phyloP scores from a whole-genome alignment of 2,113 vertebrate genomes.

The Azemiops feae region DNA sequence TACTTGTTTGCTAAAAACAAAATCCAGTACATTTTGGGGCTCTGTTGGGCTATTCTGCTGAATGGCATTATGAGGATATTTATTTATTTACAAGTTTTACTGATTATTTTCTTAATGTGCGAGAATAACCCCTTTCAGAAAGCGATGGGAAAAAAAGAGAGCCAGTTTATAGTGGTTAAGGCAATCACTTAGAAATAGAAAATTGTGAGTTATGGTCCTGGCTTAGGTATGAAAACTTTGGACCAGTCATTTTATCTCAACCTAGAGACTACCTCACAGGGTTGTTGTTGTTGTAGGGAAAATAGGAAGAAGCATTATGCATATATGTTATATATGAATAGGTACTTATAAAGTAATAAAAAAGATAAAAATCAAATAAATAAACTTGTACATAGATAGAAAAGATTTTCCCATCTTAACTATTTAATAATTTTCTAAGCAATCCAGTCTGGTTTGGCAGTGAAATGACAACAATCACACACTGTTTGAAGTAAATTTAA shows the following conservation, averaged over 20 bases:
- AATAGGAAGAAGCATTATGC: too few species aligned
- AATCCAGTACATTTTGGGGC: neutral
- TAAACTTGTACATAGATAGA: neutral
- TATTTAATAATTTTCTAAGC: neutral
- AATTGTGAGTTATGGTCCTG: neutral
- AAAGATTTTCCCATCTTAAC: neutral
- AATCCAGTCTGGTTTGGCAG: neutral
- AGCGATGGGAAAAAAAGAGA: neutral
- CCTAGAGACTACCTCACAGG: neutral
- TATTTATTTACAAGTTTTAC: neutral
- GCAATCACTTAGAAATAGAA: neutral
- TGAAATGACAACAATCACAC: neutral
- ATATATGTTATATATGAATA: neutral
- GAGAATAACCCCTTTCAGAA: neutral
- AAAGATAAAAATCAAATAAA: neutral
- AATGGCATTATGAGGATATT: neutral
- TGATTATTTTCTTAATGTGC: neutral
- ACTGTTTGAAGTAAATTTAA: neutral
- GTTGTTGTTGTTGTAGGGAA: neutral
- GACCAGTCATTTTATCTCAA: neutral
- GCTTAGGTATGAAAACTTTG: neutral
- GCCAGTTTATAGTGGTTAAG: neutral
- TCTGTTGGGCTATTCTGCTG: neutral
- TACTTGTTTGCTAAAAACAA: neutral
- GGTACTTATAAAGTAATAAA: neutral